These are phyloP conservation scores for Sebastes nivosus DNA, from an alignment of 2,797 vertebrate species.

Conservation along the genomic window DNA sequence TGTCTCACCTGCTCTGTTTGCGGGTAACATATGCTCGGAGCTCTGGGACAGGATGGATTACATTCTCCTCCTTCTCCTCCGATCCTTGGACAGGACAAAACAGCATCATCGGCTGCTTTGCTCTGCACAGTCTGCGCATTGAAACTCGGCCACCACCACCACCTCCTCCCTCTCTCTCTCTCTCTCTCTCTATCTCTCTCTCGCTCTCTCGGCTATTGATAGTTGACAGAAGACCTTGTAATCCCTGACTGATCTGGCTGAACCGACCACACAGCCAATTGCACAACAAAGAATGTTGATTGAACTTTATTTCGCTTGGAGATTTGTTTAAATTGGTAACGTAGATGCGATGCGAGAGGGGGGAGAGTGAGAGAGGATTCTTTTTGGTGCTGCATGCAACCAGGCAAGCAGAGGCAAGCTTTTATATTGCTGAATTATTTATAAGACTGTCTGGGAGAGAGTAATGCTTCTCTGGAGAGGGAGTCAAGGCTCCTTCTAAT, in stretches of 20 bases:
- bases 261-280: slow-evolving; percentile 54
- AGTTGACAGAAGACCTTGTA: slow-evolving; percentile 75
- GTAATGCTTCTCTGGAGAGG: slow-evolving; percentile 53
- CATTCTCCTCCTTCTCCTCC: slow-evolving; percentile 42
- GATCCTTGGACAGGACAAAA: slow-evolving; percentile 65
- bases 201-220: slow-evolving; percentile 73
- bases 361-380: slow-evolving; percentile 6
- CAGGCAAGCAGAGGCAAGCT: slow-evolving; percentile 70
- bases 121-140: slow-evolving; percentile 61
- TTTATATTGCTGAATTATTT: slow-evolving; percentile 82
- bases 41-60: slow-evolving; percentile 27
- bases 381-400: slow-evolving; percentile 64
- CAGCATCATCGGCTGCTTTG: slow-evolving; percentile 55
- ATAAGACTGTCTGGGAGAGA: slow-evolving; percentile 72
- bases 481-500: slow-evolving; percentile 15
- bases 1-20: not conserved
- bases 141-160: slow-evolving; percentile 29
- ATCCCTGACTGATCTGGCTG: slow-evolving; percentile 67
- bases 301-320: slow-evolving; percentile 73
- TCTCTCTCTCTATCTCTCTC: not conserved
- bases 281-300: slow-evolving; percentile 66
- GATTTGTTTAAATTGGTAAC: slow-evolving; percentile 67
- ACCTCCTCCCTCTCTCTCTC: not conserved
- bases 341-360: not conserved
- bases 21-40: not conserved